A percentile compares a stretch with the other conserved stretches of the same genome.
Conservation (phyloP, 2,888 invertebrate species). For the Augochlorella aurata region DNA sequence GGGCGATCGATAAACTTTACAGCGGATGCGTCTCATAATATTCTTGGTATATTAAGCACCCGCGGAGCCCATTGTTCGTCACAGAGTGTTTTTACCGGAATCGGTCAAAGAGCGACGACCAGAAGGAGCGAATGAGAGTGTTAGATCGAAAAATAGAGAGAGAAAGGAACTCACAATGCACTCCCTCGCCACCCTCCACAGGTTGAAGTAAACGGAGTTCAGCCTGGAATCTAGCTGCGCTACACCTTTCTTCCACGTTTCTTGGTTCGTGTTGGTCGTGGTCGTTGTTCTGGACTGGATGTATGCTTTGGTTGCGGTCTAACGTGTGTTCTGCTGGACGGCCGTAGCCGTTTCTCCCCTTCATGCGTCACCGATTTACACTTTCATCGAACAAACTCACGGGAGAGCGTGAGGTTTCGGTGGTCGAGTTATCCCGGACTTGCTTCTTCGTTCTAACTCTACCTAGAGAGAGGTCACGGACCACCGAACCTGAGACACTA, state of each 20-base stretch:
- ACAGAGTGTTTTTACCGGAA: constrained; percentile 25
- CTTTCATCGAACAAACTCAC: constrained; percentile 1
- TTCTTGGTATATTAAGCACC: not conserved
- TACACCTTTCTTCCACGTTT: constrained; percentile 24
- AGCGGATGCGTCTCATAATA: constrained; percentile 16
- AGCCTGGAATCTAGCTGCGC: constrained; percentile 66
- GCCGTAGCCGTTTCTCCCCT: constrained; percentile 1
- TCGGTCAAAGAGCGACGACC: constrained; percentile 4
- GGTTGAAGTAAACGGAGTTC: constrained; percentile 80
- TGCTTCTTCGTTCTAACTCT: not conserved
- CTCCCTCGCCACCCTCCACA: constrained; percentile 83
- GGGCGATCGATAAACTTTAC: constrained; percentile 21
- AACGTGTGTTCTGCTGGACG: not conserved
- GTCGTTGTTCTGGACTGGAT: not conserved
- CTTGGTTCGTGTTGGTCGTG: constrained; percentile 4
- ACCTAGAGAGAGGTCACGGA: not conserved
- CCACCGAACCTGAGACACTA: not conserved
- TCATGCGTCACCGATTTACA: constrained; percentile 17
- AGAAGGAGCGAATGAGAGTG: not conserved
- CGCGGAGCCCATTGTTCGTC: constrained; percentile 6
- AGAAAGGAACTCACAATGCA: constrained; percentile 80
- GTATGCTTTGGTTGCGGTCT: not conserved
- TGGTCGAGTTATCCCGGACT: not conserved
- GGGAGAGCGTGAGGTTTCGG: not conserved
- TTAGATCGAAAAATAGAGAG: not conserved